Evolutionary conservation across 2,888 invertebrate species (phyloP), one percentile per base, ranked within the genome.

Genomic region (Tachina grossa): DNA sequence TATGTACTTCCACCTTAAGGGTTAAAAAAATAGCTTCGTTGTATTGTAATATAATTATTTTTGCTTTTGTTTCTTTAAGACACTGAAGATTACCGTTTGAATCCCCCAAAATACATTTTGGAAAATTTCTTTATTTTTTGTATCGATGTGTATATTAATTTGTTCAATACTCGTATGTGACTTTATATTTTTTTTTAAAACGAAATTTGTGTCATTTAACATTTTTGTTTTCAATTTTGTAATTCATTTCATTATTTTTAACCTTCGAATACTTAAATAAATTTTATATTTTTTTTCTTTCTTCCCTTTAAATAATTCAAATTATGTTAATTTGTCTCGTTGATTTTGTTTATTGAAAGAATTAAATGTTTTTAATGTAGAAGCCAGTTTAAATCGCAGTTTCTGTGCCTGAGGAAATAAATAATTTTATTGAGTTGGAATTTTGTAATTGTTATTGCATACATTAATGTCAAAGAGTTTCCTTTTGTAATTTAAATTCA

Each of bases 291-390:
- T 51, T 19, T 53, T 43, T 55, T 69, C 14, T 9, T 19, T 65
- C 14, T 43, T 55, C 5, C 2, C 16, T 63, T 63, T 53, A 63
- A 66, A 66, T 66, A 66, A 68, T 66, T 66, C 57, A 66, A 77
- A 77, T 68, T 77, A 77, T 77, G 66, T 49, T 19, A 77, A 66
- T 66, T 47, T 57, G 49, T 43, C 10, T 31, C 13, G 39, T 61
- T 74, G 59, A 51, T 49, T 41, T 49, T 1, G n/a, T 59, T 59
- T 11, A 43, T 9, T 69, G 43, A 13, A 22, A 16, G 41, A 74
- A 39, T 39, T 45, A 16, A 41, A 22, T 45, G 47, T 55, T 31
- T 45, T 16, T 43, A 51, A 14, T 65, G 13, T 57, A 4, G 14
- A 57, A 57, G 31, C 6, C 31, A 31, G 31, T 31, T 31, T 31